A percentile compares a stretch with the other conserved stretches of the same genome.
These are phyloP conservation scores for Ferrisia virgata DNA, from an alignment of 2,888 invertebrate species.

Conservation along the genomic window DNA sequence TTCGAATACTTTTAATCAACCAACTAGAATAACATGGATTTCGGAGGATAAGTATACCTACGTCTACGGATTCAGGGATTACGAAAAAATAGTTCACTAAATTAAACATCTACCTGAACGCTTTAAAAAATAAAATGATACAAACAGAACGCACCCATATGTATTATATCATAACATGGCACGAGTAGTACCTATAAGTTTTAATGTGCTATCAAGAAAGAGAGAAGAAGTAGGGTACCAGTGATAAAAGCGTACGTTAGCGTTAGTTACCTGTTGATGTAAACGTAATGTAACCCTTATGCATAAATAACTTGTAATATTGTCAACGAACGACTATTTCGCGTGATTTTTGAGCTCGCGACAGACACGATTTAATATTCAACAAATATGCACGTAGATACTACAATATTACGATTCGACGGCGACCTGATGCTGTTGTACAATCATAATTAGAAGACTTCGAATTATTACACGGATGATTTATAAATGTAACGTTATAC, in stretches of 20 bases:
- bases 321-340: neutral
- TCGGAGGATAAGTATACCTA: too few relatives aligned
- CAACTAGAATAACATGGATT: too few relatives aligned
- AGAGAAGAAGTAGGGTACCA: neutral
- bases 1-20: too few relatives aligned
- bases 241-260: neutral
- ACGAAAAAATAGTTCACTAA: too few relatives aligned
- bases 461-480: neutral
- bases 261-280: slow-evolving; percentile 23
- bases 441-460: neutral
- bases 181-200: neutral
- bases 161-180: neutral
- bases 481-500: neutral
- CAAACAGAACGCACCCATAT: neutral
- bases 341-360: neutral
- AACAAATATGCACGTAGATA: neutral
- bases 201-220: neutral
- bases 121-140: too few relatives aligned
- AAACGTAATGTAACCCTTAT: neutral
- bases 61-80: too few relatives aligned
- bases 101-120: too few relatives aligned
- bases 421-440: too few relatives aligned
- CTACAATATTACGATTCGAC: neutral
- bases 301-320: neutral
- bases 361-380: neutral